phyloP scores from a whole-genome alignment of 2,113 vertebrate genomes.

The Carassius auratus region DNA sequence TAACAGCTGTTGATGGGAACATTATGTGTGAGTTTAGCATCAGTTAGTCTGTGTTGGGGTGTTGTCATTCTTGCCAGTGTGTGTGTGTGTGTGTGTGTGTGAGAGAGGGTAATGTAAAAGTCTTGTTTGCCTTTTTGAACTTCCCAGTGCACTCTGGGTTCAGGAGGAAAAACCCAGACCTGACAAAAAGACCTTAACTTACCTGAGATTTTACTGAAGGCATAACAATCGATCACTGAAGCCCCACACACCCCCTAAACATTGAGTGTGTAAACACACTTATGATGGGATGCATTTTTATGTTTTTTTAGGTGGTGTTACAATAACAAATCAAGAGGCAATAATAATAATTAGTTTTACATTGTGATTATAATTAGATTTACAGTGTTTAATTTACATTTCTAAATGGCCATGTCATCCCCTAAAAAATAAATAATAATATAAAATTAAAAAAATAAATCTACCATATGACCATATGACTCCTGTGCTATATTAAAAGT shows the following conservation, averaged over 20 bases:
- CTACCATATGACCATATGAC: background rate
- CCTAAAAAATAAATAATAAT: too few species aligned
- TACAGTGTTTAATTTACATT: background rate
- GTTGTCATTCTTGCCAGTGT: constrained; percentile 58
- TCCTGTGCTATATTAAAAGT: background rate
- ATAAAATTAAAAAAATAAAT: too few species aligned
- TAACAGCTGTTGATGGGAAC: constrained; percentile 26
- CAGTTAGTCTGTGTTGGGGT: constrained; percentile 32
- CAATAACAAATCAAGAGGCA: background rate
- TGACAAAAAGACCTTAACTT: constrained; percentile 90
- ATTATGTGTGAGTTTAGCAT: constrained; percentile 41
- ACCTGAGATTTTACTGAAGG: constrained; percentile 85
- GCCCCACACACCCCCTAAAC: constrained; percentile 36
- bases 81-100: constrained; percentile 56
- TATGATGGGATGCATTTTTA: background rate
- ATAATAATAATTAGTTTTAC: background rate
- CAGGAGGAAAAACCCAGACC: constrained; percentile 84
- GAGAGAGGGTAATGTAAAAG: constrained; percentile 69
- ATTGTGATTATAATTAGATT: background rate
- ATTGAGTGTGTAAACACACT: constrained; percentile 9
- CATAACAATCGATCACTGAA: constrained; percentile 91
- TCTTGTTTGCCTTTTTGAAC: constrained; percentile 84
- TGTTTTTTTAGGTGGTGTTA: background rate
- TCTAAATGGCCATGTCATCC: too few species aligned
- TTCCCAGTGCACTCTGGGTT: constrained; percentile 83